Evolutionary conservation across 2,888 invertebrate species (phyloP), one percentile per base, ranked within the genome.

Genomic region (Itoplectis maculator): DNA sequence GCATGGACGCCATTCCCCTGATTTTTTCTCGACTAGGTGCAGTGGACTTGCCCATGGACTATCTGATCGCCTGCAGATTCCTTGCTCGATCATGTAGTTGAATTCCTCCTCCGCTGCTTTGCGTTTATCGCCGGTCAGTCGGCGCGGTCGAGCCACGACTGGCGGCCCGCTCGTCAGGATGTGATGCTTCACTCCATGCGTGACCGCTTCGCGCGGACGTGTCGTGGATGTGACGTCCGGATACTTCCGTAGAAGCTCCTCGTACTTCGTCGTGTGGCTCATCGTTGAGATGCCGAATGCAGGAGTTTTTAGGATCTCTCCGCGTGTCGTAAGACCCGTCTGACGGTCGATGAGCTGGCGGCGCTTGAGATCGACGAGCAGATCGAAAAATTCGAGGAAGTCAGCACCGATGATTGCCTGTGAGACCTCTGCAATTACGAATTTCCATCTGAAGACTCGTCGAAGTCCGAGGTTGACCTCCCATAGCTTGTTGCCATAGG

Each of bases 21-120:
- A 59, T 59, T 86, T 86, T 70, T 89, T 92, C 13, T 75, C 77
- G 0, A 87, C 89, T 45, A 90, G 65, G 74, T 90, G 91, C 0
- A 93, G 83, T 0, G 92, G 93, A 51, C 89, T 91, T 0, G 93
- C 88, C 92, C 92, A 93, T 2, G 87, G 83, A 49, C 92, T 92
- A 5, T 88, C 90, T 0, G 93, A 93, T 0, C 92, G 93, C 2
- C 92, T 86, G 47, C 92, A 92, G 13, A 93, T 92, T 0, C 92
- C 93, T 29, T 87, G 80, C 29, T 93, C 88, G 4, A 89, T 79
- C 90, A 93, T 89, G 0, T 59, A 3, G 2, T 84, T 51, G 83
- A 93, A 92, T 78, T 92, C 90, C 0, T 84, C 77, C 76, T 90
- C 90, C 0, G 91, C 91, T 6, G 86, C 86, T 3, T 69, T 49